A percentile compares a stretch with the other conserved stretches of the same genome.
Conservation (phyloP, 2,113 vertebrate genomes). For the Podarcis raffonei region DNA sequence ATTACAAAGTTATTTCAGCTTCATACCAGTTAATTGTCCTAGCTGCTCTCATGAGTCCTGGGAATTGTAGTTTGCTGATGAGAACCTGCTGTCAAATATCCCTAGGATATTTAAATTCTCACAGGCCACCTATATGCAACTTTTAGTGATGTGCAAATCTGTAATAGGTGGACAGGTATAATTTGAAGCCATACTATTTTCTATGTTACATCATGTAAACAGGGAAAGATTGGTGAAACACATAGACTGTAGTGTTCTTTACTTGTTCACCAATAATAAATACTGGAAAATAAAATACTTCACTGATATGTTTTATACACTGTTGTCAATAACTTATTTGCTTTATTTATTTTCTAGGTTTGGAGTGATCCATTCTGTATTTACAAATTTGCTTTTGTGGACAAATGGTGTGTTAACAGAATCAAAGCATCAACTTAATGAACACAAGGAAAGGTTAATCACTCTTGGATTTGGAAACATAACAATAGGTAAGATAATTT, state of each 20-base stretch:
- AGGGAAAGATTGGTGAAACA: background rate
- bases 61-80: background rate
- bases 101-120: background rate
- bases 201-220: background rate
- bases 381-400: conserved; percentile 96
- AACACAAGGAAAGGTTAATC: conserved; percentile 86
- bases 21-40: background rate
- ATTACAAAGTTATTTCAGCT: background rate
- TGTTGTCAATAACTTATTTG: conserved; percentile 16
- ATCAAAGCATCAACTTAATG: conserved; percentile 91
- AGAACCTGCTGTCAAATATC: background rate
- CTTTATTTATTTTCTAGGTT: conserved; percentile 79
- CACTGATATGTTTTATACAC: background rate
- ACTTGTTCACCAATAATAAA: background rate
- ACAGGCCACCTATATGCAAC: background rate
- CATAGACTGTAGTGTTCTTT: background rate
- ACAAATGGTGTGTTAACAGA: conserved; percentile 91
- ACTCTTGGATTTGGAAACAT: conserved; percentile 86
- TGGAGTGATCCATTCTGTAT: conserved; percentile 95
- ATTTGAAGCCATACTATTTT: background rate
- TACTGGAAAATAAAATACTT: background rate
- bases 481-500: conserved; percentile 81
- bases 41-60: background rate
- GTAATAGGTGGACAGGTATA: no score
- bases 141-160: background rate